Percentiles rank a stretch among this genome's conserved stretches.
phyloP scores from a whole-genome alignment of 2,113 vertebrate species.

The Rhabdornis inornatus region DNA sequence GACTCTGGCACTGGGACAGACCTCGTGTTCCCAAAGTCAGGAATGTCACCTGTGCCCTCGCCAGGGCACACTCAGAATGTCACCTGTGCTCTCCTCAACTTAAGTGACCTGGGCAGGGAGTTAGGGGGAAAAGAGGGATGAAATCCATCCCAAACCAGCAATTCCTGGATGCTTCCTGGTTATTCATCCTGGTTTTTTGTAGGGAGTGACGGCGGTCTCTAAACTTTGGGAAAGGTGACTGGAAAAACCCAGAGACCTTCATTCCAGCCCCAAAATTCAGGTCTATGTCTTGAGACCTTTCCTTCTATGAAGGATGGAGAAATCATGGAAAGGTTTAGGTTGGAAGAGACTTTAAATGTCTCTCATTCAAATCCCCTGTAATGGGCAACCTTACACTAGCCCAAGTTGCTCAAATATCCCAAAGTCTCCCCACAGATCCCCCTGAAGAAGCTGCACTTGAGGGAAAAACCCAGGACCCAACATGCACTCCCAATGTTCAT shows the following conservation, averaged over 20 bases:
- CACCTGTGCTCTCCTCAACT: neutral
- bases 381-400: neutral
- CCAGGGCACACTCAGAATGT: neutral
- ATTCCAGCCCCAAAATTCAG: neutral
- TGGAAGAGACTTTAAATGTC: neutral
- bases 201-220: neutral
- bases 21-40: neutral
- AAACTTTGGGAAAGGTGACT: neutral
- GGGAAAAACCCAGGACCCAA: neutral
- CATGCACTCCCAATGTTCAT: neutral
- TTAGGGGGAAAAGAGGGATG: neutral
- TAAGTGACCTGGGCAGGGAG: accelerated
- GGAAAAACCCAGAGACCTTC: neutral
- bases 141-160: neutral
- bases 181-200: neutral
- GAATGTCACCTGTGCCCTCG: neutral
- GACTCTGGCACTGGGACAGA: neutral
- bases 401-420: neutral
- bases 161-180: neutral
- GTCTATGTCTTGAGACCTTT: too few species aligned
- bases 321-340: neutral
- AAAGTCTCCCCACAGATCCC: neutral
- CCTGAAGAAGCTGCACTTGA: neutral
- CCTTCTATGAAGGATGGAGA: neutral
- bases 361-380: neutral